Conservation (phyloP, 2,797 vertebrate species). For the Myiothlypis chrysogaster region DNA sequence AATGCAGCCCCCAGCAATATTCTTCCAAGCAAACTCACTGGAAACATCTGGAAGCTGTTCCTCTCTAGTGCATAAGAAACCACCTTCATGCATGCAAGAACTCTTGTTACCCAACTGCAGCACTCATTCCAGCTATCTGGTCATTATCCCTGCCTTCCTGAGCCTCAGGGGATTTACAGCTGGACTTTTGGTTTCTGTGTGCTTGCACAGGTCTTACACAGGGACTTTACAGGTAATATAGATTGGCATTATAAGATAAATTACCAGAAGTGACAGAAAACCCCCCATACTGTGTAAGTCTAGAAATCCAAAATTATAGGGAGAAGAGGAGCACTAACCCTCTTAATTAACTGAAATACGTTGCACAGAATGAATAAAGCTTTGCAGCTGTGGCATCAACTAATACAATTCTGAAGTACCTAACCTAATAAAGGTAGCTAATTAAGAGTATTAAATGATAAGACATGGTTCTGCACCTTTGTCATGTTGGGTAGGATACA, state of each 20-base stretch:
- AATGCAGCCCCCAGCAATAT: not conserved
- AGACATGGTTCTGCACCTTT: not conserved
- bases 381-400: not conserved
- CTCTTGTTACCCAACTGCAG: not conserved
- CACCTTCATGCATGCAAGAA: not conserved
- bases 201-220: not conserved
- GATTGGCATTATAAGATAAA: not conserved
- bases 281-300: accelerated
- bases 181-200: not conserved
- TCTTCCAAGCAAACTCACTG: not conserved
- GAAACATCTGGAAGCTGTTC: not conserved
- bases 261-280: not conserved
- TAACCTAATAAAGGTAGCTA: not conserved
- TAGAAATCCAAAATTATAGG: not conserved
- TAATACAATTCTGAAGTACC: not conserved
- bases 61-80: not conserved
- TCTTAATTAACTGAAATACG: not conserved
- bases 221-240: not conserved
- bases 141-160: not conserved
- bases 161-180: not conserved
- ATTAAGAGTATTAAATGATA: not conserved
- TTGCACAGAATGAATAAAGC: not conserved
- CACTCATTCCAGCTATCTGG: accelerated
- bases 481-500: not conserved
- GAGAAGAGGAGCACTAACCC: not conserved